Conservation (phyloP, 2,888 invertebrate genomes). For the Pandemis heparana region DNA sequence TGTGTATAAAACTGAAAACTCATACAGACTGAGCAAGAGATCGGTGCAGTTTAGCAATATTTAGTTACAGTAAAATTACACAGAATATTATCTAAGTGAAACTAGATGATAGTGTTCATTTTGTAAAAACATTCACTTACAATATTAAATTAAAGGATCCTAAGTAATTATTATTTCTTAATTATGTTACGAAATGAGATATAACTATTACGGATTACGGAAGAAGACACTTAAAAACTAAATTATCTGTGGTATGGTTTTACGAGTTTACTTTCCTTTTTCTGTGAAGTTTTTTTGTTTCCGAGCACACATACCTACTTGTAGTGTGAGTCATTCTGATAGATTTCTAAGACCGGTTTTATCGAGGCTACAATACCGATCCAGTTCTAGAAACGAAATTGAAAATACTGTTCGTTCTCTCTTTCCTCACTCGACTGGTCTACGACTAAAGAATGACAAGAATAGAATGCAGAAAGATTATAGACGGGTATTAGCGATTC, state of each 20-base stretch:
- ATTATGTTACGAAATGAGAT: neutral
- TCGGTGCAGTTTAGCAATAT: too few relatives aligned
- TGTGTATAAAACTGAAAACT: neutral
- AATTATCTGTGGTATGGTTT: neutral
- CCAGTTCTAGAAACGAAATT: constrained; percentile 5
- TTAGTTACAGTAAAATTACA: too few relatives aligned
- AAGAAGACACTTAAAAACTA: neutral
- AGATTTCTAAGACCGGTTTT: constrained; percentile 13
- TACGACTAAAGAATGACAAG: neutral
- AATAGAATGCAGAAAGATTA: neutral
- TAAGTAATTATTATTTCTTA: neutral
- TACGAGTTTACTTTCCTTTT: constrained; percentile 18
- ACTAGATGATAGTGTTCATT: neutral
- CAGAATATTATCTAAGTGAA: too few relatives aligned
- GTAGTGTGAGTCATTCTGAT: neutral
- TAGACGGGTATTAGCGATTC: constrained; percentile 24
- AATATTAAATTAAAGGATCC: neutral
- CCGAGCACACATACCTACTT: neutral
- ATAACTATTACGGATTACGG: neutral
- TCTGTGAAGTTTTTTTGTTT: neutral
- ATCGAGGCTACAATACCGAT: constrained; percentile 2
- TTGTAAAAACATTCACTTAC: neutral
- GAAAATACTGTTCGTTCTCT: neutral
- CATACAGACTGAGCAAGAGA: neutral
- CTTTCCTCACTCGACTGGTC: neutral